phyloP scores from a whole-genome alignment of 2,888 invertebrate genomes.

The Drosophila limbata region DNA sequence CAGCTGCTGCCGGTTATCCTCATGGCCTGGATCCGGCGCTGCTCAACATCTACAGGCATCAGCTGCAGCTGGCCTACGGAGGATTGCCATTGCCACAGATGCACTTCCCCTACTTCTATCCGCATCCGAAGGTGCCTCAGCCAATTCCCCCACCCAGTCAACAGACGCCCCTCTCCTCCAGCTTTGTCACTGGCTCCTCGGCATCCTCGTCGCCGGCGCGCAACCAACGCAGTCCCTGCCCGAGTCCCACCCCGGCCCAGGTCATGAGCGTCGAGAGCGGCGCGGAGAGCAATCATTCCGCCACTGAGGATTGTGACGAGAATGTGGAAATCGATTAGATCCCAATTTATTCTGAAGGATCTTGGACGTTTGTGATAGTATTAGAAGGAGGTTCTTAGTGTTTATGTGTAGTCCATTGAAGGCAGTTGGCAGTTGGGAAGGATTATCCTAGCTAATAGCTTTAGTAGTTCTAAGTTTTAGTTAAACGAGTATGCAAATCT shows the following conservation, averaged over 20 bases:
- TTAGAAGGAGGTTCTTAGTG: conserved; percentile 40
- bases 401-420: conserved; percentile 33
- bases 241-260: conserved; percentile 60
- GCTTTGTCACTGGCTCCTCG: conserved; percentile 67
- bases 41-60: conserved; percentile 85
- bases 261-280: conserved; percentile 65
- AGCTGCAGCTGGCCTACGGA: conserved; percentile 85
- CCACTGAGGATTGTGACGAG: conserved; percentile 84
- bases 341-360: not conserved
- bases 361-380: conserved; percentile 64
- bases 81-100: conserved; percentile 85
- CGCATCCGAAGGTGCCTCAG: conserved; percentile 84
- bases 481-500: conserved; percentile 24
- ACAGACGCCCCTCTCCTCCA: conserved; percentile 31
- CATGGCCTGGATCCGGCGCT: conserved; percentile 85
- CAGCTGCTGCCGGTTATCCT: conserved; percentile 60
- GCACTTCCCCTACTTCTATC: conserved; percentile 85
- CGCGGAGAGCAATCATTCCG: conserved; percentile 74
- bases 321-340: conserved; percentile 85
- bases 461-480: conserved; percentile 75
- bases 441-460: conserved; percentile 56
- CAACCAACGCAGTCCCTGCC: conserved; percentile 56
- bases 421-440: not conserved
- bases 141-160: conserved; percentile 84
- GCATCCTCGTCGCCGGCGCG: conserved; percentile 78